Conservation (phyloP, 1,140 invertebrate species). For the Globodera ellingtonae region DNA sequence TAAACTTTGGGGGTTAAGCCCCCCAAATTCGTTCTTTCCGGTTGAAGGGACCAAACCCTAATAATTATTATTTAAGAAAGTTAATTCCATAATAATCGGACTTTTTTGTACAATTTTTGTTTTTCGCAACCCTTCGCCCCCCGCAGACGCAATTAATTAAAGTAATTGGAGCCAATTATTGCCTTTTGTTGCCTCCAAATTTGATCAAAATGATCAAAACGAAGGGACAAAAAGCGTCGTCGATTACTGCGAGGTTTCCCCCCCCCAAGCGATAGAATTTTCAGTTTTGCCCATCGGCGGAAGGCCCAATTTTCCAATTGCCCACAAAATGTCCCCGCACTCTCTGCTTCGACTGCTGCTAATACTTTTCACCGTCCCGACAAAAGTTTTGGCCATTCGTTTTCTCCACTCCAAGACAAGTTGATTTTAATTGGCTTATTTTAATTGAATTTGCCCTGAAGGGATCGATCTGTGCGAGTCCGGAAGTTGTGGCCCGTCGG, state of each 20-base stretch:
- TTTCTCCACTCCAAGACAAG: background rate
- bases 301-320: no score
- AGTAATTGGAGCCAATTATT: background rate
- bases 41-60: no score
- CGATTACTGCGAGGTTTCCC: background rate
- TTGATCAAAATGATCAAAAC: no score
- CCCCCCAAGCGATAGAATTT: background rate
- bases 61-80: no score
- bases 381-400: background rate
- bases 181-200: background rate
- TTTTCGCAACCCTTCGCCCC: background rate
- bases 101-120: background rate
- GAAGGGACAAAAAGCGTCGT: background rate
- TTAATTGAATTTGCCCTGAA: background rate
- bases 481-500: constrained; percentile 35
- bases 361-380: background rate
- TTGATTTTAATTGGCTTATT: background rate
- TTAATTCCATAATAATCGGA: no score
- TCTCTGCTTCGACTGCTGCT: no score
- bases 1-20: constrained; percentile 48
- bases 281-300: no score
- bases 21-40: no score
- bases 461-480: constrained; percentile 28
- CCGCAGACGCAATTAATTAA: background rate
- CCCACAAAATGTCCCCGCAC: background rate